Evolutionary conservation across 2,797 vertebrate species (phyloP).

Genomic region (Percopsis omiscomaycus): DNA sequence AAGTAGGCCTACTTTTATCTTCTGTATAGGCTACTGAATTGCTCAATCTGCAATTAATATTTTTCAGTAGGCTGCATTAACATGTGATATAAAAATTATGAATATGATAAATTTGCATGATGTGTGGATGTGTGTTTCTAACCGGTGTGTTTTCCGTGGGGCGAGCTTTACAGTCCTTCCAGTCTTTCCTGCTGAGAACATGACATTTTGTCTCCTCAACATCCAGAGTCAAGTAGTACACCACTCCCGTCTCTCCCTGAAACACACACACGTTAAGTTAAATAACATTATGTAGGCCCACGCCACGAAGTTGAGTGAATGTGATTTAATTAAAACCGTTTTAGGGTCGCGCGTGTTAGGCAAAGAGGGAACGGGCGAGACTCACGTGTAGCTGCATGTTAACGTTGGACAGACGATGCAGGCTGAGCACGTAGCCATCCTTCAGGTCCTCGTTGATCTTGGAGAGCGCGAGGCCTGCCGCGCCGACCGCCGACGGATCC

Average conservation of each 20-base stretch:
- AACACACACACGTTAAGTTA: conserved; percentile 20
- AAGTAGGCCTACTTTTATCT: too few species aligned
- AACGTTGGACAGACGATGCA: conserved; percentile 69
- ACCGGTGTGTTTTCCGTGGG: conserved; percentile 40
- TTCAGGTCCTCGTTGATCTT: conserved; percentile 73
- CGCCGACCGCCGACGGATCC: conserved; percentile 30
- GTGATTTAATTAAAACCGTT: not conserved
- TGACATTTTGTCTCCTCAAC: conserved; percentile 77
- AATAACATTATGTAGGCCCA: too few species aligned
- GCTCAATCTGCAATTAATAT: too few species aligned
- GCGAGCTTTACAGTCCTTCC: conserved; percentile 58
- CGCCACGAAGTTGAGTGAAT: not conserved
- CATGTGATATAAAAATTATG: too few species aligned
- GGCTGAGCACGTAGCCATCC: conserved; percentile 70
- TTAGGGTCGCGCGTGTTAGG: too few species aligned
- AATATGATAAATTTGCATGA: not conserved
- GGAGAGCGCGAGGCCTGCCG: conserved; percentile 60
- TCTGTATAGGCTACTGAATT: too few species aligned
- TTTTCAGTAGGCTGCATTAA: too few species aligned
- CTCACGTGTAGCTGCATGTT: conserved; percentile 69
- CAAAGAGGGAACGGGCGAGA: conserved; percentile 2
- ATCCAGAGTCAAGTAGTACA: conserved; percentile 74
- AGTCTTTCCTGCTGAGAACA: conserved; percentile 65
- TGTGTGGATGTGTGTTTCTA: conserved; percentile 16
- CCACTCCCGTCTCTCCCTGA: conserved; percentile 49